These are phyloP conservation scores for Scarus forsteni DNA, from an alignment of 2,797 vertebrate species.

Conservation along the genomic window DNA sequence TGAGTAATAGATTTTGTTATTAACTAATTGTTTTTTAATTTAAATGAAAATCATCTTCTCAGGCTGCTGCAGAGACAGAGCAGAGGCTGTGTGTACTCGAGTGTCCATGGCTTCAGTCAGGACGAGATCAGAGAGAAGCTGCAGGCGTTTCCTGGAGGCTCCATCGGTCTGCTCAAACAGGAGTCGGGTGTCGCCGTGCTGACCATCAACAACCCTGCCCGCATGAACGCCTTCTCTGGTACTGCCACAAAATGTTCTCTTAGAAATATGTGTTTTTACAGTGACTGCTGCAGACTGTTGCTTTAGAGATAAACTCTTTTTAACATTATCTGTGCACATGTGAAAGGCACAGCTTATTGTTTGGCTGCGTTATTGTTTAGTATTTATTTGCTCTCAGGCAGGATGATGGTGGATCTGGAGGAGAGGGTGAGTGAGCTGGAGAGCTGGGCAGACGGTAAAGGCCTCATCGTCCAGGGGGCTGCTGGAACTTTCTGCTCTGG, in stretches of 20 bases:
- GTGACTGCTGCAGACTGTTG: background rate
- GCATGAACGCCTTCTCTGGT: slow-evolving; percentile 97
- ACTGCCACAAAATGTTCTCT: slow-evolving; percentile 20
- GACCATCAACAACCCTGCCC: slow-evolving; percentile 91
- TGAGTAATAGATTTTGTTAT: background rate
- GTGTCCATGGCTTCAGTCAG: slow-evolving; percentile 81
- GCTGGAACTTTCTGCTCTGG: slow-evolving; percentile 95
- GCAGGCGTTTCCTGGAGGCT: slow-evolving; percentile 88
- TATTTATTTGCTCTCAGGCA: slow-evolving; percentile 80
- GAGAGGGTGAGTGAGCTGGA: slow-evolving; percentile 91
- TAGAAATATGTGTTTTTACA: background rate
- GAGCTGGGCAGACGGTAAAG: slow-evolving; percentile 93
- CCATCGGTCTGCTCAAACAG: slow-evolving; percentile 88
- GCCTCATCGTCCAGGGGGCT: slow-evolving; percentile 90
- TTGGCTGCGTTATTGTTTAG: background rate
- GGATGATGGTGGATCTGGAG: slow-evolving; percentile 95
- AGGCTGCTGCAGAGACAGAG: slow-evolving; percentile 74
- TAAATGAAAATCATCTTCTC: slow-evolving; percentile 8
- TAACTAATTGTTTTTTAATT: no score
- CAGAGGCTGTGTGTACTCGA: slow-evolving; percentile 78
- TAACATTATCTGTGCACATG: background rate
- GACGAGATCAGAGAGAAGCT: slow-evolving; percentile 87
- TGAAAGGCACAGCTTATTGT: background rate
- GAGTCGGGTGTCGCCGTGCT: slow-evolving; percentile 90
- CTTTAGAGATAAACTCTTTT: background rate